phyloP scores from a whole-genome alignment of 2,797 vertebrate species.

The Liparis tanakae region DNA sequence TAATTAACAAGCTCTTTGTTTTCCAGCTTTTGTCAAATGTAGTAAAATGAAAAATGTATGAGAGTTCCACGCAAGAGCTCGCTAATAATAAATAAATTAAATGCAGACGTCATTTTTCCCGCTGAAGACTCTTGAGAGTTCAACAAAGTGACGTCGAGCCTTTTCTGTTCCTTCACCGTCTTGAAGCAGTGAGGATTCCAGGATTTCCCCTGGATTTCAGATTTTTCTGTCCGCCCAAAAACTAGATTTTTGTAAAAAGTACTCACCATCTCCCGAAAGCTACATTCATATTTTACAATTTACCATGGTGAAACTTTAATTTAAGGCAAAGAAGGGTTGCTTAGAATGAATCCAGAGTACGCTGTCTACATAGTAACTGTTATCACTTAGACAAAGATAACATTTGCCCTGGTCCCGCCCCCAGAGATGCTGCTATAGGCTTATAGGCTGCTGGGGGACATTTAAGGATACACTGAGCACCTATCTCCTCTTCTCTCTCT shows the following conservation, averaged over 20 bases:
- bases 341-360: not conserved
- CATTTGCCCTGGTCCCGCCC: too few species aligned
- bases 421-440: too few species aligned
- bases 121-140: slow-evolving; percentile 33
- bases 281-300: not conserved
- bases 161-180: slow-evolving; percentile 1
- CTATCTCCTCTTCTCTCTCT: too few species aligned
- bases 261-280: not conserved
- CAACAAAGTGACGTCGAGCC: not conserved
- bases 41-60: slow-evolving; percentile 76
- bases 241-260: not conserved
- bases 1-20: slow-evolving; percentile 60
- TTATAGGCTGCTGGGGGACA: too few species aligned
- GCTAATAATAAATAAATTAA: slow-evolving; percentile 78
- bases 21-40: slow-evolving; percentile 58
- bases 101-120: slow-evolving; percentile 43
- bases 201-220: not conserved
- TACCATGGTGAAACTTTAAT: not conserved
- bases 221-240: not conserved
- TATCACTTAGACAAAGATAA: not conserved
- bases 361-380: not conserved
- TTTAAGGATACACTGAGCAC: too few species aligned
- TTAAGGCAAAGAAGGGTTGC: not conserved
- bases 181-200: not conserved
- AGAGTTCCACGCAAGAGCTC: slow-evolving; percentile 63